Evolutionary conservation across 1,140 invertebrate species (phyloP).

Genomic region (Druon quercuslanigerum): DNA sequence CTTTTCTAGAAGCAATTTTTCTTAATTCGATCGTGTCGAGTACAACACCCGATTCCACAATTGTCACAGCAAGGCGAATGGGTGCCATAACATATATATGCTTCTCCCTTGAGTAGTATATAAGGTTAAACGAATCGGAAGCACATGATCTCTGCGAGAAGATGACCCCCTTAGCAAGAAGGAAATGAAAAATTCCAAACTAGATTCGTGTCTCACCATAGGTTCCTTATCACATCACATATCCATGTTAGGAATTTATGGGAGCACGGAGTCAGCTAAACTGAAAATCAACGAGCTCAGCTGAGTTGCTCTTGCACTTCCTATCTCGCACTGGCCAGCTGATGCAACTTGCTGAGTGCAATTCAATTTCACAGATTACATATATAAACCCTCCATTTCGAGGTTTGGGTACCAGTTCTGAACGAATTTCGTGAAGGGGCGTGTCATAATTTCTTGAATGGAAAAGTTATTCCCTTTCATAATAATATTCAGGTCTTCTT

Average conservation of each 20-base stretch:
- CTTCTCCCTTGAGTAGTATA: not conserved
- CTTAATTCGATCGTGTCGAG: not conserved
- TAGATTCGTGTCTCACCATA: constrained; percentile 2
- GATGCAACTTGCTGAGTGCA: constrained; percentile 17
- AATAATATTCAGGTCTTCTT: no score
- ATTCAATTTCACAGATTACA: constrained; percentile 20
- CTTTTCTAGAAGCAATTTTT: not conserved
- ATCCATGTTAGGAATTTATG: constrained; percentile 21
- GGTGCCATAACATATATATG: no score
- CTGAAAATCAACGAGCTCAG: constrained; percentile 26
- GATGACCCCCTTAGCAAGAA: not conserved
- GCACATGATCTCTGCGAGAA: not conserved
- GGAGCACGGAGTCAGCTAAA: constrained; percentile 27
- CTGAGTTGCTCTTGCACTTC: constrained; percentile 20
- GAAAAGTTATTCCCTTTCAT: no score
- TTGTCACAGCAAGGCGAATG: not conserved
- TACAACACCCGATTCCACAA: constrained; percentile 15
- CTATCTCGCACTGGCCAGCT: not conserved
- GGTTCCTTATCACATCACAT: constrained; percentile 20
- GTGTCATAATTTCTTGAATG: no score
- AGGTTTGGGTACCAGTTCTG: not conserved
- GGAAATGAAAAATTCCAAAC: constrained; percentile 27
- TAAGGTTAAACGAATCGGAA: constrained; percentile 5
- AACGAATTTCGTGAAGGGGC: not conserved
- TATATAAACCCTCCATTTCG: not conserved